Evolutionary conservation across 2,113 vertebrate genomes (phyloP), one percentile per base, ranked within the genome.

Genomic region (Nyctibius bracteatus): DNA sequence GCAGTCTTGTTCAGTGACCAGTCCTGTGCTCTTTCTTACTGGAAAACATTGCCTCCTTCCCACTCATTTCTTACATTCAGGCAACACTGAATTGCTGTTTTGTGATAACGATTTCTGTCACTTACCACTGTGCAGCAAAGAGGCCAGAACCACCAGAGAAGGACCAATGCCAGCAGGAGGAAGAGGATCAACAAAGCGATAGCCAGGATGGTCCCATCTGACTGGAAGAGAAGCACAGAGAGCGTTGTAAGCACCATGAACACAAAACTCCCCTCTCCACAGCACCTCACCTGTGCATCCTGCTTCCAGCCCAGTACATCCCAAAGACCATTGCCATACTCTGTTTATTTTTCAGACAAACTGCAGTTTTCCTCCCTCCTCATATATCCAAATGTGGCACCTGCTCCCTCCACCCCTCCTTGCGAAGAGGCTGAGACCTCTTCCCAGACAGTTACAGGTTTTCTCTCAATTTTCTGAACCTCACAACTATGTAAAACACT

Each of bases 131-230:
- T 99, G 97, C 99, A 99, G 97, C 99, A 99, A 30, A 99, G 99
- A 33, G 99, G 99, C 99, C 99, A 99, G 98, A 99, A 99, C 99
- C 99, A 99, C 99, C 99, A 99, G 62, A 99, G 98, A 11, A 99
- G 98, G 19, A 96, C 98, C 98, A 99, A 65, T 3, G 98, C 97
- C 96, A 99, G 96, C 23, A 99, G 98, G 15, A 99, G 97, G 98
- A 99, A 99, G 74, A 99, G 98, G 96, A 99, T 99, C 92, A 99
- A 97, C 93, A 99, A 89, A 16, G 99, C 99, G 1, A 99, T 98
- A 9, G 99, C 99, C 98, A 99, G 97, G 96, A 99, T 99, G 88
- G 99, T 99, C 88, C 99, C 99, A 22, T 99, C 99, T 1, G 99
- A 99, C 99, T 99, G 98, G 6, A 79, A 98, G 81, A 95, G 84